Conservation (phyloP, 2,797 vertebrate genomes). For the Gobionotothen gibberifrons region DNA sequence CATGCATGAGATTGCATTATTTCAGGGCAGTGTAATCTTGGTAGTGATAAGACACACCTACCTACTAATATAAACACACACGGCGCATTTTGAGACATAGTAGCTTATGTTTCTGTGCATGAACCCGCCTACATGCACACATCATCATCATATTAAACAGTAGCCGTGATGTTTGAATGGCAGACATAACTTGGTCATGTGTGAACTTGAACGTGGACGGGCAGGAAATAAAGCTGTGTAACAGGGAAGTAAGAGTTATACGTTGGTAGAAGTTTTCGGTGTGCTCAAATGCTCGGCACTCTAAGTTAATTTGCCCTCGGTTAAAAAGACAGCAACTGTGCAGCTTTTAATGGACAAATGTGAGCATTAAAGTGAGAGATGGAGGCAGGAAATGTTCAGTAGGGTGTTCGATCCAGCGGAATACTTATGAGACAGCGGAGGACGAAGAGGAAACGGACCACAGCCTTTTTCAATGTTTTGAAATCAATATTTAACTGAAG, state of each 20-base stretch:
- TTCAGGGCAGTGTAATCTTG: neutral
- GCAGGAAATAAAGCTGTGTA: slow-evolving; percentile 69
- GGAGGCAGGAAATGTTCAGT: slow-evolving; percentile 13
- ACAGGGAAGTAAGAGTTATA: slow-evolving; percentile 67
- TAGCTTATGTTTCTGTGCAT: neutral
- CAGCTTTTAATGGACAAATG: neutral
- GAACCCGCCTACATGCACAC: neutral
- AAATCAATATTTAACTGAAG: slow-evolving; percentile 23
- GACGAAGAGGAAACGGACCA: slow-evolving; percentile 33
- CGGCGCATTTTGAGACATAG: no score
- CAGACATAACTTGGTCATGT: neutral
- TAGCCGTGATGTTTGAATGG: neutral
- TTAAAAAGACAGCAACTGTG: neutral
- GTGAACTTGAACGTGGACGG: slow-evolving; percentile 31
- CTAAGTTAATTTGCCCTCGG: neutral
- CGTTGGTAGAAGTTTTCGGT: slow-evolving; percentile 12
- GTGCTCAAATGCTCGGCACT: neutral
- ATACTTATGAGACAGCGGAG: slow-evolving; percentile 32
- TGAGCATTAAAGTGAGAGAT: neutral
- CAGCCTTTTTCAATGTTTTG: slow-evolving; percentile 43
- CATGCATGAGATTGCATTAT: no score
- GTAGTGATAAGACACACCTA: no score
- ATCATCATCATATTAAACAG: no score
- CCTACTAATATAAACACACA: neutral
- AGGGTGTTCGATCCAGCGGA: slow-evolving; percentile 18